Evolutionary conservation across 2,113 vertebrate species (phyloP), one percentile per base, ranked within the genome.

Genomic region (Lamprologus callipterus): DNA sequence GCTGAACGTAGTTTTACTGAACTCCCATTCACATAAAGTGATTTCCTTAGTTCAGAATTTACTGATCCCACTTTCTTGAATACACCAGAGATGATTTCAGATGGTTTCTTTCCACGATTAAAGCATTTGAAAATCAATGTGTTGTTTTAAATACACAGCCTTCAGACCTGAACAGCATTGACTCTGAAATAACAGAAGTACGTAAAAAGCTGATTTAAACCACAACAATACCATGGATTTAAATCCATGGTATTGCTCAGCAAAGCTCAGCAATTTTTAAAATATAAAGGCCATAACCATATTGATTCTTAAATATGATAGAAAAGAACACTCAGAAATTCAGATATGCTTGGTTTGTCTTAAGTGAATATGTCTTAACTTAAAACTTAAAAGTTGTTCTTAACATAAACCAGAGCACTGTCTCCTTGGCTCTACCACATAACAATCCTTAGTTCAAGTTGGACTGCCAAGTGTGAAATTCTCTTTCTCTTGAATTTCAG

Each of bases 391-490:
- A 70, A 21, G 35, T 35, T 78, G 65, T 16, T 49, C 51, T 31
- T 21, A 19, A 54, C 23, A 75, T 47, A 40, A 35, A 54, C 8
- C 8, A 78, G 21, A 13, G 26, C 21, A 16, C 53, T 42, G 58
- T 65, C 40, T 73, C 21, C 9, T 16, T 65, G 57, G 58, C 65
- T 40, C 58, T 54, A 55, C 47, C 16, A 63, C 60, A 40, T 73
- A 57, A 17, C 11, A 60, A 84, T 83, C 35, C 42, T 47, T 47
- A 10, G 45, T 31, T 47, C 23, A 21, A 60, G 60, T 70, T 87
- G 80, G 82, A 88, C 16, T 2, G 51, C 37, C 35, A 70, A 47
- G 93, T 89, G 92, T 87, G 90, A 92, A 82, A 94, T 95, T 91
- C 88, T 81, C 79, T 73, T 80, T 11, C 88, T 79, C 84, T 57